Percentiles rank a stretch among this genome's conserved stretches.
Conservation (phyloP, 2,888 invertebrate genomes). For the Temnothorax rugatulus region DNA sequence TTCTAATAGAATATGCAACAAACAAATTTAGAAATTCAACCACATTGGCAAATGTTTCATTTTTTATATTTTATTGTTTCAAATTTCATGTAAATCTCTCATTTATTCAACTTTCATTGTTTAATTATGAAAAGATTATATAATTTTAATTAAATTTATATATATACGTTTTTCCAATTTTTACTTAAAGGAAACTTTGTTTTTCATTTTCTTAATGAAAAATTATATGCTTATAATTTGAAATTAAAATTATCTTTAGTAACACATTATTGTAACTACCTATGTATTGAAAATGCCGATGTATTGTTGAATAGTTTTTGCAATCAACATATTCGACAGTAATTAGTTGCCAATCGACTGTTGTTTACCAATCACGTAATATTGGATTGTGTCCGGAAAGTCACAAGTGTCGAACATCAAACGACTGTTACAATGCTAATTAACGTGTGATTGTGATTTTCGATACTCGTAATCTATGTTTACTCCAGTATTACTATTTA, state of each 20-base stretch:
- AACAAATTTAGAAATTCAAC: background rate
- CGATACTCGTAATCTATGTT: background rate
- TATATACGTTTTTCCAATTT: background rate
- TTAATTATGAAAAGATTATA: background rate
- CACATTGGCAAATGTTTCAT: background rate
- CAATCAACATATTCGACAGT: background rate
- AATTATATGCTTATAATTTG: background rate
- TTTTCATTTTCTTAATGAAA: background rate
- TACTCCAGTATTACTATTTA: constrained; percentile 11
- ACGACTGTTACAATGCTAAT: constrained; percentile 13
- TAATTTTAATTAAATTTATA: background rate
- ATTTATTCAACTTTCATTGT: background rate
- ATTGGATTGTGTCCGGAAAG: constrained; percentile 2
- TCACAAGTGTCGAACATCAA: background rate
- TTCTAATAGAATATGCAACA: background rate
- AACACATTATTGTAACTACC: background rate
- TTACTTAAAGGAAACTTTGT: background rate
- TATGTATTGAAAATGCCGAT: no score
- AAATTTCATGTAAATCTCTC: background rate
- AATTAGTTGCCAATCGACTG: background rate
- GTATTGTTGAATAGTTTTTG: background rate
- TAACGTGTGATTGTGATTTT: background rate
- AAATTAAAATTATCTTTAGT: background rate
- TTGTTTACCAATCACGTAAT: constrained; percentile 9
- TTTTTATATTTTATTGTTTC: background rate